Conservation (phyloP, 1,140 invertebrate species). For the Achatina immaculata region DNA sequence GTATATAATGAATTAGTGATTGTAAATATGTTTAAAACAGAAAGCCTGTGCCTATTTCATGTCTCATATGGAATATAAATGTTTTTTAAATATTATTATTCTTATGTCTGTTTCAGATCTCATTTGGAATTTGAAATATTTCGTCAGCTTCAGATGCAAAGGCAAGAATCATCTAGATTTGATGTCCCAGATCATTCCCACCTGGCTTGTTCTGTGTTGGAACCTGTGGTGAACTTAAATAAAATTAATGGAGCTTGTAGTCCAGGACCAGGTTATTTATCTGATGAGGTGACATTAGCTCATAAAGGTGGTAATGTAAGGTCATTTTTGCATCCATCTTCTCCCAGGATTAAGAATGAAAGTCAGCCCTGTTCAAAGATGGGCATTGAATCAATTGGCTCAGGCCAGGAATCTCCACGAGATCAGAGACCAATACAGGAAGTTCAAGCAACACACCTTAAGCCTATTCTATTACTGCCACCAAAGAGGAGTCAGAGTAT, state of each 20-base stretch:
- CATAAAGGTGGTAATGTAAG: not conserved
- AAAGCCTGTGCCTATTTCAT: too few species aligned
- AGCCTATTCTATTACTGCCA: conserved; percentile 25
- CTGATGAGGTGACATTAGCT: not conserved
- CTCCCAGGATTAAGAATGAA: not conserved
- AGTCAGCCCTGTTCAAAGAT: not conserved
- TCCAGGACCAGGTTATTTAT: not conserved
- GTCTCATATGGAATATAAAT: too few species aligned
- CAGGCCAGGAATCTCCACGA: conserved; percentile 32
- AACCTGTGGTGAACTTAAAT: conserved; percentile 5
- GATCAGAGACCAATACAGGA: conserved; percentile 23
- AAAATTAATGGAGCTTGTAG: not conserved
- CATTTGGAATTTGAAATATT: conserved; percentile 67
- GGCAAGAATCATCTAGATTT: conserved; percentile 45
- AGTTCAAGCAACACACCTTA: not conserved
- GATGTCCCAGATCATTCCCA: conserved; percentile 11
- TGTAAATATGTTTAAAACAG: too few species aligned
- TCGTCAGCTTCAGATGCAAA: conserved; percentile 64
- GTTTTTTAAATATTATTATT: too few species aligned
- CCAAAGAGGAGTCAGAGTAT: conserved; percentile 34
- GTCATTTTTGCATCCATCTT: not conserved
- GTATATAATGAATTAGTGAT: too few species aligned
- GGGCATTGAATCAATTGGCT: conserved; percentile 11
- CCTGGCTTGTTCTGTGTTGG: conserved; percentile 7
- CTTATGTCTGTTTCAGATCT: conserved; percentile 53